Evolutionary conservation across 2,888 invertebrate genomes (phyloP).

Genomic region (Tetramorium bicarinatum): DNA sequence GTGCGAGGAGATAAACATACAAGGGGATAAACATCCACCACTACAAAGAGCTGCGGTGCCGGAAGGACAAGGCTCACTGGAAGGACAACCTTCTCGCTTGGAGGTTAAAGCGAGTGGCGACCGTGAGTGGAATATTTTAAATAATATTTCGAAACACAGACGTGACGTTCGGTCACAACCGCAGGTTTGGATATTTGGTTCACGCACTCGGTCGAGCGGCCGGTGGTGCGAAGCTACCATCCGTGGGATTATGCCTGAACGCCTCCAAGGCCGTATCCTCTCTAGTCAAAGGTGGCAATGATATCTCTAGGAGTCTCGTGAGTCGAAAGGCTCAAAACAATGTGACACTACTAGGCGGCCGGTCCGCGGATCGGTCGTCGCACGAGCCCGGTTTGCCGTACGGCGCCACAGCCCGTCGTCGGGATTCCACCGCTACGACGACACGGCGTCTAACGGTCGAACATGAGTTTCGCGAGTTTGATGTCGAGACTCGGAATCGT

Average conservation of each 20-base stretch:
- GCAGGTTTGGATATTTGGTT: conserved; percentile 85
- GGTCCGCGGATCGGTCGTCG: conserved; percentile 63
- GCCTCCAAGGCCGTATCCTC: conserved; percentile 88
- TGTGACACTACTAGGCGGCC: conserved; percentile 82
- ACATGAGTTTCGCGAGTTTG: conserved; percentile 13
- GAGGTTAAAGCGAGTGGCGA: no score
- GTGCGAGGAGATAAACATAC: no score
- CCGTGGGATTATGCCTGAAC: conserved; percentile 89
- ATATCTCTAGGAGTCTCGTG: conserved; percentile 63
- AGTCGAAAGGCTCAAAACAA: conserved; percentile 86
- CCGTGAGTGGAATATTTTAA: no score
- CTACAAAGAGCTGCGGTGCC: no score
- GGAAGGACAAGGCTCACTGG: no score
- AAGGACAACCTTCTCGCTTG: no score
- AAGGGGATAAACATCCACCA: no score
- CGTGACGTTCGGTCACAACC: no score
- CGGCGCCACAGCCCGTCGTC: conserved; percentile 32
- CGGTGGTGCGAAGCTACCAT: conserved; percentile 90
- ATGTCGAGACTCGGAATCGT: conserved; percentile 40
- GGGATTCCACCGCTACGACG: conserved; percentile 19
- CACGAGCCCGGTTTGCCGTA: conserved; percentile 71
- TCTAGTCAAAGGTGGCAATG: conserved; percentile 2
- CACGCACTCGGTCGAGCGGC: conserved; percentile 86
- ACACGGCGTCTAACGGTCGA: neutral
- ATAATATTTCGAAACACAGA: no score